Conservation (phyloP, 2,797 vertebrate species). For the Leptodactylus fallax region DNA sequence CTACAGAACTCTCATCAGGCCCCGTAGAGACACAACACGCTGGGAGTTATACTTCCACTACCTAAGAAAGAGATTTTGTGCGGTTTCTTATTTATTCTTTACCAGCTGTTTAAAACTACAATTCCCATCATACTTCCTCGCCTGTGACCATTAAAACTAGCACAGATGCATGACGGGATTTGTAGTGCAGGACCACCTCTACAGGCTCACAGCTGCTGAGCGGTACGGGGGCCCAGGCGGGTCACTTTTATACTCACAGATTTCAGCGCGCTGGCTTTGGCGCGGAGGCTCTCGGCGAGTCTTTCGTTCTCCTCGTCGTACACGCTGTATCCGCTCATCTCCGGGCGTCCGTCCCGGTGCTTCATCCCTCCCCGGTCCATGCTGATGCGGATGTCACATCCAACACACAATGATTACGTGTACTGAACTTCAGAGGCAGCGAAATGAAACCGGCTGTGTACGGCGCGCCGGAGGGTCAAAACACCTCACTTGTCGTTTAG, state of each 20-base stretch:
- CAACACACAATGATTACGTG: conserved; percentile 53
- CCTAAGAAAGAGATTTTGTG: not conserved
- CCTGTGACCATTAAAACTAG: no score
- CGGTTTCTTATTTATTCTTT: no score
- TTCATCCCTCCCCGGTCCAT: conserved; percentile 63
- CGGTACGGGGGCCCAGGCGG: conserved; percentile 15
- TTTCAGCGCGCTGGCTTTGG: conserved; percentile 92
- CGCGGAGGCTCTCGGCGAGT: conserved; percentile 88
- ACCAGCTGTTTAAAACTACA: conserved; percentile 10
- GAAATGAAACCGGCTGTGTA: not conserved
- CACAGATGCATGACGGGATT: conserved; percentile 4
- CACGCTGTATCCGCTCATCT: conserved; percentile 88
- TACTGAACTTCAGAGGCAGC: conserved; percentile 19
- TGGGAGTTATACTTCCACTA: not conserved
- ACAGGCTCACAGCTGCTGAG: not conserved
- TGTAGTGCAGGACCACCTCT: not conserved
- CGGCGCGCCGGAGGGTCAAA: conserved; percentile 22
- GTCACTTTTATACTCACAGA: conserved; percentile 81
- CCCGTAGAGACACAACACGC: not conserved
- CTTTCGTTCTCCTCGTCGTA: conserved; percentile 95
- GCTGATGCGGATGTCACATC: not conserved
- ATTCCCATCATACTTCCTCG: not conserved
- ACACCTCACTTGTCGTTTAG: not conserved
- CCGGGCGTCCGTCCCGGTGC: conserved; percentile 49
- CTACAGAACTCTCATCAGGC: not conserved